Evolutionary conservation across 2,113 vertebrate species (phyloP), one percentile per base, ranked within the genome.

Genomic region (rabbit (Oryctolagus cuniculus)): DNA sequence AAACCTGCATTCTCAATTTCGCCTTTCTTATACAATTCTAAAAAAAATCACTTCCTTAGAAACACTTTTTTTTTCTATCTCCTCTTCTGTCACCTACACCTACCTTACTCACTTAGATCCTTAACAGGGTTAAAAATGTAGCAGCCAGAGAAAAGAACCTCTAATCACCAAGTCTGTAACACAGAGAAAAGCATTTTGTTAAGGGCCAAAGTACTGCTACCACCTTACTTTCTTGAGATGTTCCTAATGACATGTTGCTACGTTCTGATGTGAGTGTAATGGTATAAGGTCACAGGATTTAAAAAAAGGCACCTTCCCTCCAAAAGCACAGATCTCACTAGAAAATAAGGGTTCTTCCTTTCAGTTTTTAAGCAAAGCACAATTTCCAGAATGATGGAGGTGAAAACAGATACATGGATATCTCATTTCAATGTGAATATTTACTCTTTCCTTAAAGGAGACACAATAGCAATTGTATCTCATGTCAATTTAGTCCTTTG

Each of bases 81-180:
- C 21, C 0, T 9, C 74, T 89, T 77, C 66, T 90, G 66, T 93
- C 69, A 72, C 55, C 64, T 72, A 86, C 93, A 84, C 70, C 69
- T 10, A 95, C 72, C 64, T 87, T 5, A 55, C 61, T 95, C 91
- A 36, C 74, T 96, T 49, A 83, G 36, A 96, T 94, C 75, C 55
- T 94, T 96, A 96, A 97, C 66, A 92, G n/a, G 53, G 70, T 88
- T 97, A 94, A 93, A 95, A 95, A 92, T 77, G 89, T 66, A 67
- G 66, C 13, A 77, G 74, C 22, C 38, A 29, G n/a, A 90, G 83
- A 51, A 63, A 88, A 77, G 34, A 90, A 49, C 16, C 70, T 91
- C 21, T 81, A 82, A 75, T 73, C 24, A 6, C 55, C 66, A 90
- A 63, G 34, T 95, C 44, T 83, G 53, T 73, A 78, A 93, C 70